phyloP scores from a whole-genome alignment of 92 coral and sea anemone genomes.

The Porites lobata region DNA sequence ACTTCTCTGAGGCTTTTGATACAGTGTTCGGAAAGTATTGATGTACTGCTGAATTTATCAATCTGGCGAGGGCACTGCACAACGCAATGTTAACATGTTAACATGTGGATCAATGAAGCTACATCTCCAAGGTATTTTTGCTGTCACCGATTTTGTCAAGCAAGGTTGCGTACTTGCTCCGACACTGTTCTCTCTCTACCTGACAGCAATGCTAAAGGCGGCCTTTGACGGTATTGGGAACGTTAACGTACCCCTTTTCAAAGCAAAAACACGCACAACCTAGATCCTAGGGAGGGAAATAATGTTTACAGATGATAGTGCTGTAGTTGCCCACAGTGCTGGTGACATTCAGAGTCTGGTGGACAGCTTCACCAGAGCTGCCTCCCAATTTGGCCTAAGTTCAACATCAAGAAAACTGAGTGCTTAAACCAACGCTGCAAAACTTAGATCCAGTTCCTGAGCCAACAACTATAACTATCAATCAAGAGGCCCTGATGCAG shows the following conservation, averaged over 20 bases:
- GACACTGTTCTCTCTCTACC: constrained; percentile 32
- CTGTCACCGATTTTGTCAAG: constrained; percentile 24
- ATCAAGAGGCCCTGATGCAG: constrained; percentile 39
- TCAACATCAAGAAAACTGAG: constrained; percentile 40
- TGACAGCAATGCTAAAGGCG: constrained; percentile 26
- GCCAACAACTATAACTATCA: constrained; percentile 34
- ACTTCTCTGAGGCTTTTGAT: constrained; percentile 42
- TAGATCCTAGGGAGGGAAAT: constrained; percentile 15
- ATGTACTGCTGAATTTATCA: constrained; percentile 47
- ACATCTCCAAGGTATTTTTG: not conserved
- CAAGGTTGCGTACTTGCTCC: constrained; percentile 54
- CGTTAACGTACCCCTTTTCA: constrained; percentile 34
- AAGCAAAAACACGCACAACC: constrained; percentile 17
- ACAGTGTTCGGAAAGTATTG: constrained; percentile 36
- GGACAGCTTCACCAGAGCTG: too few species aligned
- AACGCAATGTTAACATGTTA: not conserved
- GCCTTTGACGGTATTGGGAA: too few species aligned
- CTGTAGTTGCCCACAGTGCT: constrained; percentile 23
- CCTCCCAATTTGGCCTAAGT: too few species aligned
- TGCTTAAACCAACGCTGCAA: constrained; percentile 28
- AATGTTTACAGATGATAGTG: constrained; percentile 31
- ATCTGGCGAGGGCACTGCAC: constrained; percentile 25
- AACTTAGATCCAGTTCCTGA: constrained; percentile 24
- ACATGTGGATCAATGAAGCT: too few species aligned
- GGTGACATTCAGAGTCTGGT: not conserved